phyloP scores from a whole-genome alignment of 64 coral and sea anemone genomes.

The Actinia tenebrosa region DNA sequence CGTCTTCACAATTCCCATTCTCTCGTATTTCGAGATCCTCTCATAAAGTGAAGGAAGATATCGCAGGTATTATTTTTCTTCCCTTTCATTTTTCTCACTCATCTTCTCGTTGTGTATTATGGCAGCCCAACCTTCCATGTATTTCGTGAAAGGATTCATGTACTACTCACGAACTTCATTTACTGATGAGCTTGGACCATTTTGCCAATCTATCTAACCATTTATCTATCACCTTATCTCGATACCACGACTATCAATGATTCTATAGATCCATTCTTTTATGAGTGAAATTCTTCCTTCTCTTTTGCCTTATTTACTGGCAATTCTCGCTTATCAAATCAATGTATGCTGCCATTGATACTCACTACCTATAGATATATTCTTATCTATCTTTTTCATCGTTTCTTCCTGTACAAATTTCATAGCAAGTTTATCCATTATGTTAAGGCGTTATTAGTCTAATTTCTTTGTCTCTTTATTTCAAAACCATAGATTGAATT shows the following conservation, averaged over 20 bases:
- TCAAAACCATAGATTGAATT: background rate
- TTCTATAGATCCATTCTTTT: background rate
- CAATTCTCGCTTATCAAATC: constrained; percentile 1
- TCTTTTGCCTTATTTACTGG: background rate
- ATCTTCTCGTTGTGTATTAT: background rate
- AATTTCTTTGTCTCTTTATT: background rate
- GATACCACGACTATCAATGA: background rate
- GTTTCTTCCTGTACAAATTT: background rate
- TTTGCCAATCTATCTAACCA: background rate
- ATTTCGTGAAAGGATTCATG: background rate
- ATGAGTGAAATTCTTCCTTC: background rate
- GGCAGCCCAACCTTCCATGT: background rate
- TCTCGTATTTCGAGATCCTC: background rate
- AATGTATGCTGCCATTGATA: background rate
- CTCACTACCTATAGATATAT: background rate
- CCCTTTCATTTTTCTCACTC: background rate
- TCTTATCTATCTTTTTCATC: background rate
- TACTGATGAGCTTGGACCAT: background rate
- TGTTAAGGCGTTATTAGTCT: background rate
- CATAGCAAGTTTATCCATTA: background rate
- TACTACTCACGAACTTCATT: background rate
- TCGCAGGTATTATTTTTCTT: background rate
- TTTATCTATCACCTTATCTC: background rate
- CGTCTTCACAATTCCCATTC: background rate
- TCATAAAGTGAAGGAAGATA: no score